These are phyloP conservation scores for Phoxinus phoxinus DNA, from an alignment of 2,113 vertebrate species.

Conservation along the genomic window DNA sequence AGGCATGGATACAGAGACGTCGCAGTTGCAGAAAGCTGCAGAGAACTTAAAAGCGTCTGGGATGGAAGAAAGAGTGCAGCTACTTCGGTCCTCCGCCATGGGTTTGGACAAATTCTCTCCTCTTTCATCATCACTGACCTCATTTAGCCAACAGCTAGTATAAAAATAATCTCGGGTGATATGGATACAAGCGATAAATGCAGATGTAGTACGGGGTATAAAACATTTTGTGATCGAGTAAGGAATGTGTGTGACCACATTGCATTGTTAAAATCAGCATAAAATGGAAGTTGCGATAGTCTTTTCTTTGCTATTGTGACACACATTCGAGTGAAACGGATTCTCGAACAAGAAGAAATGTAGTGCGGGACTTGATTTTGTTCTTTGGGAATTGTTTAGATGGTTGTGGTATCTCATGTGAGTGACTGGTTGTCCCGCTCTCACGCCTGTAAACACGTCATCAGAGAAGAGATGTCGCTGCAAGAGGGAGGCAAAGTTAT, in stretches of 20 bases:
- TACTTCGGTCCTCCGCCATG: conserved; percentile 83
- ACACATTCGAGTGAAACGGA: no score
- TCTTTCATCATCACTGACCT: no score
- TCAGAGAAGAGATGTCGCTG: no score
- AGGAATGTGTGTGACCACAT: not conserved
- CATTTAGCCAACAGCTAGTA: not conserved
- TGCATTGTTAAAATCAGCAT: not conserved
- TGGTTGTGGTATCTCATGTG: no score
- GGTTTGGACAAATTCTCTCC: conserved; percentile 69
- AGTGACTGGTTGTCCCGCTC: no score
- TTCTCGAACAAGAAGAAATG: no score
- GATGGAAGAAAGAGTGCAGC: conserved; percentile 75
- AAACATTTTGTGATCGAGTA: not conserved
- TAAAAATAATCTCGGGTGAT: not conserved
- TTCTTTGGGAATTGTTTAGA: no score
- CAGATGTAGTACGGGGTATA: not conserved
- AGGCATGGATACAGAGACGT: conserved; percentile 83
- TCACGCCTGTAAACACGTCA: no score
- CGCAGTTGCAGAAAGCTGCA: conserved; percentile 81
- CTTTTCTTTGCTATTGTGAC: no score
- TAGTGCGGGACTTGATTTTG: no score
- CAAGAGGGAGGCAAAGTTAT: no score
- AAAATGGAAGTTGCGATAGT: no score
- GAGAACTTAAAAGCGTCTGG: conserved; percentile 80
- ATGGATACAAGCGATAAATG: not conserved